Base-by-base conservation (phyloP, 1,140 invertebrate genomes). In the Chionoecetes opilio region DNA sequence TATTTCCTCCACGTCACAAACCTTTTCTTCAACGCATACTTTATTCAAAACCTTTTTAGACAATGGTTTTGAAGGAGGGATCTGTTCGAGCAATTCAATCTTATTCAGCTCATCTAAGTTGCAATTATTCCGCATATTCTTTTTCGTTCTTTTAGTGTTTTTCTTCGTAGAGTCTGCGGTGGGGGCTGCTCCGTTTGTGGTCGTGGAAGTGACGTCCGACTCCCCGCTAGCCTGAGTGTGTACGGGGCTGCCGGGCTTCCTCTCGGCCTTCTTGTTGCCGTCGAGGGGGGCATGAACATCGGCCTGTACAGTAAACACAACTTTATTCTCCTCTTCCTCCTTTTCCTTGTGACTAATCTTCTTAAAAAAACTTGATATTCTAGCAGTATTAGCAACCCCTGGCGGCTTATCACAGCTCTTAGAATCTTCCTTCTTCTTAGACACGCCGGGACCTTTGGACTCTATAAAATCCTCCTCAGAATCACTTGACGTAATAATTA, bases 221-320 rank as follows among this genome's bases (percentile, higher is more conserved):
- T 34, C 63, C 29, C 82, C 84, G 35, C 35, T 53, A 17, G 21
- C 29, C 21, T 26, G 38, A 9, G 35, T 86, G 9, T 46, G 31
- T 21, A 21, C 2, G 38, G n/a, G 5, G 85, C 86, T 53, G 11
- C 26, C 26, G 9, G 53, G 34, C 3, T 8, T 84, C n/a, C 31
- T 87, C 3, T 26, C n/a, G 1, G 8, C 26, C 17, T 31, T 31
- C 41, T 93, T n/a, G 5, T 26, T 29, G 26, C 92, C 92, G 63
- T 87, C 84, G 26, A 85, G 21, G 31, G 92, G 35, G 26, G 92
- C 92, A 87, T 93, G 92, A n/a, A 93, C 92, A 93, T 93, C 92
- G 32, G 92, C 92, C 32, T 93, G 85, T 29, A 93, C 92, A 53
- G 38, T 93, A n/a, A 93, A 41, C 5, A 93, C 41, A 93, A 31